Evolutionary conservation across 2,113 vertebrate species (phyloP).

Genomic region (Gorsachius goisagi): DNA sequence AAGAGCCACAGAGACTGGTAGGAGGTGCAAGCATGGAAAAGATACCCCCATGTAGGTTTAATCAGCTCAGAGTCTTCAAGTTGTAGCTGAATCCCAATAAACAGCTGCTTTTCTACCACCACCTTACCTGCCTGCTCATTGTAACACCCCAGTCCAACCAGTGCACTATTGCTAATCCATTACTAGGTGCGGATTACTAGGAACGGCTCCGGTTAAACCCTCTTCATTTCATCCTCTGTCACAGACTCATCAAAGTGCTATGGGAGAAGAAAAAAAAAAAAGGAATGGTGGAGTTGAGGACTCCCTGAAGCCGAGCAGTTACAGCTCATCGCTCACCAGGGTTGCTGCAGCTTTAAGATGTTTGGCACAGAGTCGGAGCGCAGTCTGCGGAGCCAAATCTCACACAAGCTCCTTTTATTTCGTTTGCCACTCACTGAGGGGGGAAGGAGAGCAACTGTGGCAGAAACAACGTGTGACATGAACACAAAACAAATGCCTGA

Average conservation of each 20-base stretch:
- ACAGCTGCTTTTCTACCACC: neutral
- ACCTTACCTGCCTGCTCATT: neutral
- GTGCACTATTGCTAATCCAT: rapidly evolving
- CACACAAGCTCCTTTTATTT: slow-evolving; percentile 55
- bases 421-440: neutral
- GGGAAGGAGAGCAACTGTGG: slow-evolving; percentile 26
- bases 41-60: rapidly evolving
- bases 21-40: neutral
- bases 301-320: neutral
- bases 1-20: neutral
- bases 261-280: neutral
- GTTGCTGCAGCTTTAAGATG: slow-evolving; percentile 41
- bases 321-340: neutral
- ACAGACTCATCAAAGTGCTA: neutral
- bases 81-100: neutral
- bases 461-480: slow-evolving; percentile 60
- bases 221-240: neutral
- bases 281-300: neutral
- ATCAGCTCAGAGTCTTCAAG: neutral
- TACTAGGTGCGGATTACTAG: neutral
- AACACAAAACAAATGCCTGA: slow-evolving; percentile 33
- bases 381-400: neutral
- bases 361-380: neutral
- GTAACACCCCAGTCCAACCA: neutral
- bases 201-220: rapidly evolving